A percentile compares a stretch with the other conserved stretches of the same genome.
These are phyloP conservation scores for Pristionchus maxplancki DNA, from an alignment of 2,888 invertebrate species.

Conservation along the genomic window DNA sequence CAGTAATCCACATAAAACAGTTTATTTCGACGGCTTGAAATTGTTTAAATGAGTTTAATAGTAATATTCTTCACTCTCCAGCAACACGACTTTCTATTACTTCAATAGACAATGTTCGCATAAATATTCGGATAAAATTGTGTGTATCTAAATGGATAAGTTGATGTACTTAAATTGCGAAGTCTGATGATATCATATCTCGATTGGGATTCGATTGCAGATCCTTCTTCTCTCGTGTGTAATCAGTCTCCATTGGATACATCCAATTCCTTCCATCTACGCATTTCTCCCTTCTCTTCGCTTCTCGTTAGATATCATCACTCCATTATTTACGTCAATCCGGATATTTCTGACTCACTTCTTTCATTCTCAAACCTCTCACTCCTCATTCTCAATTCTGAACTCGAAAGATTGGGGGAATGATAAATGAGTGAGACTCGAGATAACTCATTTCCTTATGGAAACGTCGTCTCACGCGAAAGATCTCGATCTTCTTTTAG, in stretches of 20 bases:
- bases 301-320: neutral
- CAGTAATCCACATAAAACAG: no score
- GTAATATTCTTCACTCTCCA: no score
- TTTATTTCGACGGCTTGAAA: no score
- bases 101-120: no score
- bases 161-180: neutral
- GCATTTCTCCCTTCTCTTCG: neutral
- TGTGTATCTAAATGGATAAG: no score
- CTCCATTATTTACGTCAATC: neutral
- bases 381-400: neutral
- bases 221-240: neutral
- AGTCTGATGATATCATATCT: neutral
- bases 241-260: neutral
- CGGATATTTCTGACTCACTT: neutral
- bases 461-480: constrained; percentile 39
- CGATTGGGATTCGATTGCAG: neutral
- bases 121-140: no score
- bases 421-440: neutral
- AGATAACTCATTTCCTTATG: constrained; percentile 39
- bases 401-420: constrained; percentile 6
- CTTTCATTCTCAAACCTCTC: neutral
- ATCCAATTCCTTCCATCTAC: neutral
- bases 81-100: no score
- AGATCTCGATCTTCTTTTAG: constrained; percentile 5
- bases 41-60: no score